phyloP scores from a whole-genome alignment of 2,113 vertebrate species.

The Dromiciops gliroides region DNA sequence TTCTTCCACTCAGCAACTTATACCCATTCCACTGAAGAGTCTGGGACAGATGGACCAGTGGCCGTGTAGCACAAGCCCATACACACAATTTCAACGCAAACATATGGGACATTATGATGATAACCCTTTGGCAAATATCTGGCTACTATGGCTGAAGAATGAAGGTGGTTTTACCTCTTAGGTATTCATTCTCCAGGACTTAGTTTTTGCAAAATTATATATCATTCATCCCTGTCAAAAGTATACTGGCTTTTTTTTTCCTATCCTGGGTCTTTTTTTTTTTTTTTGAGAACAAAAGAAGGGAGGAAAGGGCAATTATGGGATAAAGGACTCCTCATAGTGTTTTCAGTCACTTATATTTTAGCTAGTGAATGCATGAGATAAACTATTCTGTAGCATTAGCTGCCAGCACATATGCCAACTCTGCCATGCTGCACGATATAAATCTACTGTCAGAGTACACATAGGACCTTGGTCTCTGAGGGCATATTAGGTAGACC shows the following conservation, averaged over 20 bases:
- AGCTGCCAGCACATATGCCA: neutral
- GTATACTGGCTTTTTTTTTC: neutral
- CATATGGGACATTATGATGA: neutral
- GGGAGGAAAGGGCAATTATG: neutral
- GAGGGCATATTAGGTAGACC: neutral
- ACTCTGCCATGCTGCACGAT: rapidly evolving
- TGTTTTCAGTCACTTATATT: neutral
- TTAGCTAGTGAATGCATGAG: neutral
- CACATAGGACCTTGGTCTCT: neutral
- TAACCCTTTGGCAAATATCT: rapidly evolving
- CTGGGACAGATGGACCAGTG: neutral
- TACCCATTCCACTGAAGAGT: neutral
- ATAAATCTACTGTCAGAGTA: neutral
- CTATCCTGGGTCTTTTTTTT: neutral
- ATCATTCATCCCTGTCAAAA: neutral
- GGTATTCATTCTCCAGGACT: neutral
- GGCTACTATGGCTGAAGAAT: neutral
- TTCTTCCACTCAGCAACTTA: neutral
- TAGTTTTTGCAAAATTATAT: neutral
- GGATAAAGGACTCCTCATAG: neutral
- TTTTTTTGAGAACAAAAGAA: neutral
- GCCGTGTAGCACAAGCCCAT: neutral
- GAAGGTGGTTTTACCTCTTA: rapidly evolving
- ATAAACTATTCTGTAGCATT: neutral
- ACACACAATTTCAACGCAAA: rapidly evolving